Percentiles rank a stretch among this genome's conserved stretches.
phyloP scores from a whole-genome alignment of 2,113 vertebrate genomes.

The Erinaceus europaeus region DNA sequence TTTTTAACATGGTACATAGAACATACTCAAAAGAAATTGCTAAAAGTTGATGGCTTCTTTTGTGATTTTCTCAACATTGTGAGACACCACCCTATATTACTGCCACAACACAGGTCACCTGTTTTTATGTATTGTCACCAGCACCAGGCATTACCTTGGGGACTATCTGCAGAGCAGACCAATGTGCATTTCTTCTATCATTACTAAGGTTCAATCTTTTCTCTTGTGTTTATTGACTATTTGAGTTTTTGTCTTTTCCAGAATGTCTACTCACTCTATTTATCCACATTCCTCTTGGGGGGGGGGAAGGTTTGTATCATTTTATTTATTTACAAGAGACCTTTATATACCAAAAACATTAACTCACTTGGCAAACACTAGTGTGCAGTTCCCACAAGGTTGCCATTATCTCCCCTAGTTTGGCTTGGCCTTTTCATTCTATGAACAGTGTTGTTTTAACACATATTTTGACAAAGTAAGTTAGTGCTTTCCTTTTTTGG shows the following conservation, averaged over 20 bases:
- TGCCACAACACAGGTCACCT: too few relatives aligned
- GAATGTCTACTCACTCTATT: background rate
- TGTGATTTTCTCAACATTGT: too few relatives aligned
- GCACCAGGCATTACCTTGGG: background rate
- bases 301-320: too few relatives aligned
- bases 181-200: background rate
- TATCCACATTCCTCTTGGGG: too few relatives aligned
- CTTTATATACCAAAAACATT: background rate
- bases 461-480: background rate
- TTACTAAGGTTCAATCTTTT: background rate
- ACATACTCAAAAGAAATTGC: too few relatives aligned
- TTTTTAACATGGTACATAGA: too few relatives aligned
- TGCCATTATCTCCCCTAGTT: too few relatives aligned
- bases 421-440: background rate
- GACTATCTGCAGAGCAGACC: background rate
- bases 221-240: background rate
- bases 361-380: background rate
- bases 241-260: background rate
- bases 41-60: too few relatives aligned
- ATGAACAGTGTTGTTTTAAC: background rate
- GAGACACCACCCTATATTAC: background rate
- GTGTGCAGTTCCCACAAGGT: background rate
- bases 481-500: background rate
- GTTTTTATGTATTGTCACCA: too few relatives aligned
- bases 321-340: background rate